Conservation (phyloP, 2,113 vertebrate species). For the Paralichthys olivaceus region DNA sequence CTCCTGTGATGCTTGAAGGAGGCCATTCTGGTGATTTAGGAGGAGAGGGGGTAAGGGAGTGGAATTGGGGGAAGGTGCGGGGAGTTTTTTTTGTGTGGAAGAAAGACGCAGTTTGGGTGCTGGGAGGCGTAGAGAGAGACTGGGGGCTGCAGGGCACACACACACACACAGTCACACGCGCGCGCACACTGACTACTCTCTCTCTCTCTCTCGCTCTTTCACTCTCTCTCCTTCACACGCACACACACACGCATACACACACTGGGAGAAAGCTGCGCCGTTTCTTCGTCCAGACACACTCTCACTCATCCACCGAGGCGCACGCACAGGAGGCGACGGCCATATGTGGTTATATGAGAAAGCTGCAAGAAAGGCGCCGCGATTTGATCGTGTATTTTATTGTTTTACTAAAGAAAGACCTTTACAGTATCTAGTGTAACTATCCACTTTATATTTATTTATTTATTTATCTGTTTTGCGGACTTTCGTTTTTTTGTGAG, state of each 20-base stretch:
- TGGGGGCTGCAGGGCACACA: too few species aligned
- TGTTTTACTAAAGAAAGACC: not conserved
- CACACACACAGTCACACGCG: too few species aligned
- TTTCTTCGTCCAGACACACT: constrained; percentile 57
- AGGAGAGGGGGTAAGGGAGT: constrained; percentile 57
- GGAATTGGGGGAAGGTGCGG: constrained; percentile 26
- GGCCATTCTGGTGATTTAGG: constrained; percentile 81
- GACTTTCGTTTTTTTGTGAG: not conserved
- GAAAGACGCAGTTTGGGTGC: constrained; percentile 83
- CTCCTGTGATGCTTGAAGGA: constrained; percentile 77
- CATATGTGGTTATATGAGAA: constrained; percentile 67
- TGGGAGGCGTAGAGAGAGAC: constrained; percentile 74
- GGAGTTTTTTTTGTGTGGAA: constrained; percentile 78
- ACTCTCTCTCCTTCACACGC: not conserved
- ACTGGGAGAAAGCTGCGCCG: constrained; percentile 70
- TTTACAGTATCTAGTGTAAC: not conserved
- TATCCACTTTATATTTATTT: constrained; percentile 34
- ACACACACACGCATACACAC: not conserved
- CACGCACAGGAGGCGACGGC: constrained; percentile 53
- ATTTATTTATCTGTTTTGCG: constrained; percentile 17
- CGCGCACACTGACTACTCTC: not conserved
- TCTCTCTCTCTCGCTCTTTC: constrained; percentile 12
- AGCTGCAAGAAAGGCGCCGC: constrained; percentile 27
- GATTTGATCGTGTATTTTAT: not conserved
- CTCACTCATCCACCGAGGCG: constrained; percentile 54